Base-by-base conservation (phyloP, 2,797 vertebrate genomes). In the Meriones psammophilus region DNA sequence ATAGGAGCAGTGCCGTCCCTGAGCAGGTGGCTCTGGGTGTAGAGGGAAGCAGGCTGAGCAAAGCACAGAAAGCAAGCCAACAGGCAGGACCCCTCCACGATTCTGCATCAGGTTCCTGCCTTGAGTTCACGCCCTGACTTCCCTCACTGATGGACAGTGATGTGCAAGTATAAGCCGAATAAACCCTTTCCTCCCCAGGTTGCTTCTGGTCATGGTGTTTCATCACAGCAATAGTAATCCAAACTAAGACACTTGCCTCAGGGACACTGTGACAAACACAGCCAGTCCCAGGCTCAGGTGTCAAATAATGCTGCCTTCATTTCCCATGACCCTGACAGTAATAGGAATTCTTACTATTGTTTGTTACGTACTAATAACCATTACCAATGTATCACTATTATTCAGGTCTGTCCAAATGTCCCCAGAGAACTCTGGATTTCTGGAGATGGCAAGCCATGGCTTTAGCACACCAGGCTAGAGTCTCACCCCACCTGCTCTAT, bases 391-490 rank as follows among this genome's bases (percentile, higher is more conserved):
- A 18, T 58, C 5, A 58, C 56, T 58, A 18, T 58, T 58, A 58
- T 18, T 68, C 20, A n/a, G 30, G 80, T 33, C 24, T 13, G 50
- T 56, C 50, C 6, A 42, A 60, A 62, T 6, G 30, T 6, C n/a
- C 87, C 68, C 39, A 10, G 2, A 8, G 36, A 87, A 76, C 4
- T 86, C 50, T 36, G 30, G 92, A 46, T 15, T 50, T 64, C 56
- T 26, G 39, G 46, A 6, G 6, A 58, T 17, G 20, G 46, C 17
- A 36, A 4, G 10, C 56, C 15, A 2, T 54, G 62, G 39, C 14
- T n/a, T 39, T 26, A 15, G 54, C 2, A 0, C 9, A 3, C 42
- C 5, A 7, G 1, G 24, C 39, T 30, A 12, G 36, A 33, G 4
- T 24, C 58, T 56, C 10, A 4, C 39, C 12, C 39, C 28, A 24